Percentiles rank a stretch among this genome's conserved stretches.
phyloP scores from a whole-genome alignment of 37 sponge, comb jelly and placozoan species.

The Chondrilla cf. caribensis region DNA sequence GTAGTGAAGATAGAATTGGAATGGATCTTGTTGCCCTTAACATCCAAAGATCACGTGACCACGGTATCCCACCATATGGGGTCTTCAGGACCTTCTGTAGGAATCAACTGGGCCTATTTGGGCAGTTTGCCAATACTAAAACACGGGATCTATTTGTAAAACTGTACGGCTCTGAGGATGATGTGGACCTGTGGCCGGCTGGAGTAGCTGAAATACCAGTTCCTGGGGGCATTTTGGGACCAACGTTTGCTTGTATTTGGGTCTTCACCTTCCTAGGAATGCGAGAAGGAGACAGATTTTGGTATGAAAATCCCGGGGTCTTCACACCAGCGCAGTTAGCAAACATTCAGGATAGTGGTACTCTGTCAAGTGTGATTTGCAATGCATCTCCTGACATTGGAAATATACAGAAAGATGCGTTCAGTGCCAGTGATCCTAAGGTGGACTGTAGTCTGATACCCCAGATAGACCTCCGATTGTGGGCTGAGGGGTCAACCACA shows the following conservation, averaged over 20 bases:
- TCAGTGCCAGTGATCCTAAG: constrained; percentile 31
- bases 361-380: constrained; percentile 75
- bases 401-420: constrained; percentile 57
- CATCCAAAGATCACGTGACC: constrained; percentile 64
- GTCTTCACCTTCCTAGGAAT: neutral
- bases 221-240: constrained; percentile 42
- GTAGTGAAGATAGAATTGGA: neutral
- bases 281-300: constrained; percentile 58
- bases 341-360: constrained; percentile 23
- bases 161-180: constrained; percentile 33
- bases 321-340: constrained; percentile 66
- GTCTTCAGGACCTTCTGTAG: neutral
- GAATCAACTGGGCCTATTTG: neutral
- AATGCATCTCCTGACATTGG: constrained; percentile 63
- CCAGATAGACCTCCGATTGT: constrained; percentile 18
- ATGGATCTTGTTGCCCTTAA: constrained; percentile 52
- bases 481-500: too few relatives aligned
- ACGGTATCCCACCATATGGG: constrained; percentile 48
- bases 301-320: constrained; percentile 61
- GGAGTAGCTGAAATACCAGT: constrained; percentile 51
- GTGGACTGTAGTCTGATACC: constrained; percentile 33
- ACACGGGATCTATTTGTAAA: neutral
- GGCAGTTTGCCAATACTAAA: neutral
- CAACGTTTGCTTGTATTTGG: constrained; percentile 50
- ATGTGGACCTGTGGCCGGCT: constrained; percentile 63